Base-by-base conservation (phyloP, 2,113 vertebrate species). In the Pygoscelis antarcticus region DNA sequence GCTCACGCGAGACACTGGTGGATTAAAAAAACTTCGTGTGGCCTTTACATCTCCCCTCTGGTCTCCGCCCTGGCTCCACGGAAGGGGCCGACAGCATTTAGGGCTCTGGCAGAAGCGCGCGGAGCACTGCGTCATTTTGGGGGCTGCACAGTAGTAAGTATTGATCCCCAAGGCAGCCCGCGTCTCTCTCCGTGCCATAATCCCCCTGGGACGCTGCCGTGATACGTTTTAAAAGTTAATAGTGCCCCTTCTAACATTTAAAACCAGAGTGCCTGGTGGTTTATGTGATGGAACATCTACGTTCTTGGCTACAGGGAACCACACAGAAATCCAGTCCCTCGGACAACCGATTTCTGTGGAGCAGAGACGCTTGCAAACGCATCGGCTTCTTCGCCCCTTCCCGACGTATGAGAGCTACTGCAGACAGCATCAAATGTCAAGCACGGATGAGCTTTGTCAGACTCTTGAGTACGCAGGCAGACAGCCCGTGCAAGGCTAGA, bases 401-500 rank as follows among this genome's bases (percentile, higher is more conserved):
- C 81, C 4, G 6, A 60, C 0, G 3, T 29, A 51, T n/a, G 91
- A 62, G 80, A 85, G 66, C 82, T 72, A 57, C 88, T 44, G 89
- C 44, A n/a, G 94, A 30, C 40, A 70, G 91, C 54, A 18, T 49
- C 51, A 7, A 7, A 71, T 7, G 92, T 47, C 54, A 90, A 96
- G 88, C 93, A 70, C 1, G 29, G 94, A 26, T 47, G 65, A 87
- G 46, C 82, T 83, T 29, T 22, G 68, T 44, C 90, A 65, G 81
- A 34, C 83, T 5, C 44, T 2, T 2, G 12, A 71, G 91, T 21
- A 46, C 17, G 15, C 3, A 11, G 76, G 80, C 64, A 30, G 64
- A 30, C 44, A 9, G 77, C 66, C 76, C 17, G 30, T 15, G 13
- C 36, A 21, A 60, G 47, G 90, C 98, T 98, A 99, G 97, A 99